Evolutionary conservation across 2,888 invertebrate genomes (phyloP).

Genomic region (Drosophila anceps): DNA sequence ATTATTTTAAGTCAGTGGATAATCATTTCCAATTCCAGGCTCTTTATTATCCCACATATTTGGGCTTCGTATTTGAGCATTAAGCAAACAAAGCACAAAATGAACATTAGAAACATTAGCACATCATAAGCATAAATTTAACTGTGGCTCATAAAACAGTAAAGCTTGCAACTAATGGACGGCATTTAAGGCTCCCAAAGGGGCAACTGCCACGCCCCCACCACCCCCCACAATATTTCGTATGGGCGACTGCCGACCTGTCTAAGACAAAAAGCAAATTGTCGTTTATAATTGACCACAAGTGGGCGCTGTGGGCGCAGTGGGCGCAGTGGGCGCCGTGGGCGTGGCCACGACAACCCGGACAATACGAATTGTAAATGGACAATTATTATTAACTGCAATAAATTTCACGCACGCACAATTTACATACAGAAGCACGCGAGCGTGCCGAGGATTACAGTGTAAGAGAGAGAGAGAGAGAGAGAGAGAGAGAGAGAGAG

Average conservation of each 20-base stretch:
- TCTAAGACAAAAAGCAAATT: constrained; percentile 76
- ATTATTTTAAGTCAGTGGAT: no score
- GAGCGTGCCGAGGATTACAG: constrained; percentile 45
- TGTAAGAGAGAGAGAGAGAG: no score
- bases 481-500: no score
- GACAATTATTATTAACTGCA: constrained; percentile 82
- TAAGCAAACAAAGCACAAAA: constrained; percentile 16
- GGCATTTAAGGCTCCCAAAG: constrained; percentile 63
- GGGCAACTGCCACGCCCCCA: constrained; percentile 29
- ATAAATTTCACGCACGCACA: constrained; percentile 81
- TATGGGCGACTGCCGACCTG: constrained; percentile 37
- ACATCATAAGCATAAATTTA: constrained; percentile 74
- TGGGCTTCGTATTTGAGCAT: no score
- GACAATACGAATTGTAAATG: constrained; percentile 69
- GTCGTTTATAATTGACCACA: constrained; percentile 77
- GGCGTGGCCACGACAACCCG: constrained; percentile 17
- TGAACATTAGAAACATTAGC: constrained; percentile 53
- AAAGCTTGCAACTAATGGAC: constrained; percentile 59
- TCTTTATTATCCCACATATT: no score
- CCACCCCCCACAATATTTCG: background rate
- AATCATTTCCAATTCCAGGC: accelerated
- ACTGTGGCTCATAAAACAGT: constrained; percentile 39
- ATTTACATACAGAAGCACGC: constrained; percentile 74
- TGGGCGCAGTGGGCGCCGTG: constrained; percentile 22
- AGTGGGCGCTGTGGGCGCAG: constrained; percentile 30